Percentiles rank a stretch among this genome's conserved stretches.
Evolutionary conservation across 1,140 invertebrate species (phyloP).

Genomic region (Hycleus phaleratus): DNA sequence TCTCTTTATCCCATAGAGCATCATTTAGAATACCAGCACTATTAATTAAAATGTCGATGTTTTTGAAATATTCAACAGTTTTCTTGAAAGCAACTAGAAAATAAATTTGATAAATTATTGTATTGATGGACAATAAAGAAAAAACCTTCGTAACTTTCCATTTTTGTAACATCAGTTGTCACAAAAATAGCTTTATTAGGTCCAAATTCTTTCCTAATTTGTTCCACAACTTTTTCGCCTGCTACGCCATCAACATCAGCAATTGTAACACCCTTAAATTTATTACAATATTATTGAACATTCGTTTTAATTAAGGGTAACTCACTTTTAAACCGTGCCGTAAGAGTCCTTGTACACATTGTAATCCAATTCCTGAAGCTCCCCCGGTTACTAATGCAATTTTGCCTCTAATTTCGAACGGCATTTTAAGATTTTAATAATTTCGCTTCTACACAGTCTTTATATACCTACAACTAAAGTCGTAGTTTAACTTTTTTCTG

Average conservation of each 20-base stretch:
- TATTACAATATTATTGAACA: neutral
- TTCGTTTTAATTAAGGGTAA: neutral
- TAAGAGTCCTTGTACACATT: slow-evolving; percentile 36
- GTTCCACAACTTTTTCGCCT: slow-evolving; percentile 21
- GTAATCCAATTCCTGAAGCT: slow-evolving; percentile 43
- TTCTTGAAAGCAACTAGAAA: slow-evolving; percentile 25
- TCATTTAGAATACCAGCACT: slow-evolving; percentile 46
- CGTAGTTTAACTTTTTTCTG: no score
- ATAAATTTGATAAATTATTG: neutral
- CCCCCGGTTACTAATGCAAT: slow-evolving; percentile 43
- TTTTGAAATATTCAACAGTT: slow-evolving; percentile 26
- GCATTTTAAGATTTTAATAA: slow-evolving; percentile 15
- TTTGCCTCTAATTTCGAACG: slow-evolving; percentile 33
- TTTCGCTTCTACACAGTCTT: no score
- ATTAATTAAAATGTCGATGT: slow-evolving; percentile 45
- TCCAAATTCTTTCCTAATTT: slow-evolving; percentile 28
- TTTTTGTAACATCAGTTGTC: slow-evolving; percentile 22
- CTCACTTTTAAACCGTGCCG: slow-evolving; percentile 39
- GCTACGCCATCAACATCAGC: slow-evolving; percentile 21
- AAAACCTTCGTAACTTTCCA: slow-evolving; percentile 26
- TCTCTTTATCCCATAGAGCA: slow-evolving; percentile 41
- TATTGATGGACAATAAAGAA: neutral
- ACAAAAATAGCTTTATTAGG: slow-evolving; percentile 24
- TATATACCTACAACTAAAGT: no score
- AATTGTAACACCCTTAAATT: slow-evolving; percentile 28